Evolutionary conservation across 2,888 invertebrate genomes (phyloP).

Genomic region (Tetramorium bicarinatum): DNA sequence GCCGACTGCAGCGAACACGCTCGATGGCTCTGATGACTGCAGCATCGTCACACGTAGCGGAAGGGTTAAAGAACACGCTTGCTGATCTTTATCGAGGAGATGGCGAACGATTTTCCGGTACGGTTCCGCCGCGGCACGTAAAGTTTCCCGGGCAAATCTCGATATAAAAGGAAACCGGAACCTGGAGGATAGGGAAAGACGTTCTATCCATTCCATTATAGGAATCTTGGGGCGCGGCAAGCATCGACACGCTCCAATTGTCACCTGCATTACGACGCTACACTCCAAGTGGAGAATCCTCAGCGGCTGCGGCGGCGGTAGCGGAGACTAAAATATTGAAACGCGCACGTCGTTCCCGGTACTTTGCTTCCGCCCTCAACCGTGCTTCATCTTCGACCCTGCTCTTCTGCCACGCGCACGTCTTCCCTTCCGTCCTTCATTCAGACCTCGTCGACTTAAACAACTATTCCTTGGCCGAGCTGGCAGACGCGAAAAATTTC

Average conservation of each 20-base stretch:
- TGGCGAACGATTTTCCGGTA: conserved; percentile 55
- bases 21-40: background rate
- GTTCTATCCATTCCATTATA: conserved; percentile 80
- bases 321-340: conserved; percentile 82
- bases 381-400: conserved; percentile 63
- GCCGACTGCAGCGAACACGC: background rate
- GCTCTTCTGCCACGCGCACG: conserved; percentile 54
- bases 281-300: conserved; percentile 65
- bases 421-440: conserved; percentile 37
- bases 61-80: conserved; percentile 54
- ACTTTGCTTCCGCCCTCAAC: conserved; percentile 64
- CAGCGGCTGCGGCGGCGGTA: conserved; percentile 60
- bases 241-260: conserved; percentile 82
- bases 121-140: conserved; percentile 73
- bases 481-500: conserved; percentile 25
- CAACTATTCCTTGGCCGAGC: conserved; percentile 56
- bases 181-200: conserved; percentile 67
- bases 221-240: conserved; percentile 74
- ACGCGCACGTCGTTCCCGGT: conserved; percentile 73
- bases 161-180: conserved; percentile 62
- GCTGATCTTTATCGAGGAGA: conserved; percentile 59
- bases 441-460: conserved; percentile 60
- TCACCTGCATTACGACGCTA: conserved; percentile 77
- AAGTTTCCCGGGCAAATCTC: conserved; percentile 75
- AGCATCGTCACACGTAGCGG: conserved; percentile 18